phyloP scores from a whole-genome alignment of 1,140 invertebrate genomes.

The Drosophila truncata region DNA sequence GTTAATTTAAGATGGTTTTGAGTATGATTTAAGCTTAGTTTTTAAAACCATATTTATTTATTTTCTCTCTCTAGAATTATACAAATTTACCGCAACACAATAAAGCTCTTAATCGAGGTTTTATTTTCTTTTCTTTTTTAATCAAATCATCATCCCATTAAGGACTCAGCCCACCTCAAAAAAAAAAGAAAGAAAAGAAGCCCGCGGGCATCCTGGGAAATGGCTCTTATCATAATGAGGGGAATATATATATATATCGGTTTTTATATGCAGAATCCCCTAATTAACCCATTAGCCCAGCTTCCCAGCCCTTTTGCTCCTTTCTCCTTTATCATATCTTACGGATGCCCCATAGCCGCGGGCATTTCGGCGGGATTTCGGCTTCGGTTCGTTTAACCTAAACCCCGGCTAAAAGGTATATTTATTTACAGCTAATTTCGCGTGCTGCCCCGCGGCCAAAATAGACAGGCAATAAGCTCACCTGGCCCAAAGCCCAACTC shows the following conservation, averaged over 20 bases:
- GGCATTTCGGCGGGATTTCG: conserved; percentile 22
- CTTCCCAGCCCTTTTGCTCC: background rate
- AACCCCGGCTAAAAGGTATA: conserved; percentile 43
- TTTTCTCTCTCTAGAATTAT: background rate
- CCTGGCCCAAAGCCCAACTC: conserved; percentile 1
- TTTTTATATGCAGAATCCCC: conserved; percentile 38
- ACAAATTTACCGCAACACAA: conserved; percentile 3
- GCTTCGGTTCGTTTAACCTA: conserved; percentile 35
- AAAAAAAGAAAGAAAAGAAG: background rate
- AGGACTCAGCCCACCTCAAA: conserved; percentile 18
- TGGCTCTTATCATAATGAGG: conserved; percentile 38
- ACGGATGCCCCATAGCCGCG: conserved; percentile 27
- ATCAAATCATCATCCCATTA: conserved; percentile 32
- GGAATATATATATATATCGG: conserved; percentile 28
- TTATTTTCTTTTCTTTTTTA: background rate
- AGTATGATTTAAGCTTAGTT: background rate
- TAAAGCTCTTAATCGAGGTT: conserved; percentile 10
- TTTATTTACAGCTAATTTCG: conserved; percentile 70
- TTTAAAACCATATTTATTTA: too few species aligned
- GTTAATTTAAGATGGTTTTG: background rate
- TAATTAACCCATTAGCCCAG: conserved; percentile 52
- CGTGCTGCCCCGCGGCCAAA: conserved; percentile 42
- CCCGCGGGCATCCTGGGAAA: conserved; percentile 14
- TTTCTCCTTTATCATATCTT: conserved; percentile 1
- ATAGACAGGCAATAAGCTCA: conserved; percentile 57